phyloP scores from a whole-genome alignment of 2,888 invertebrate species.

The Mimumesa dahlbomi region DNA sequence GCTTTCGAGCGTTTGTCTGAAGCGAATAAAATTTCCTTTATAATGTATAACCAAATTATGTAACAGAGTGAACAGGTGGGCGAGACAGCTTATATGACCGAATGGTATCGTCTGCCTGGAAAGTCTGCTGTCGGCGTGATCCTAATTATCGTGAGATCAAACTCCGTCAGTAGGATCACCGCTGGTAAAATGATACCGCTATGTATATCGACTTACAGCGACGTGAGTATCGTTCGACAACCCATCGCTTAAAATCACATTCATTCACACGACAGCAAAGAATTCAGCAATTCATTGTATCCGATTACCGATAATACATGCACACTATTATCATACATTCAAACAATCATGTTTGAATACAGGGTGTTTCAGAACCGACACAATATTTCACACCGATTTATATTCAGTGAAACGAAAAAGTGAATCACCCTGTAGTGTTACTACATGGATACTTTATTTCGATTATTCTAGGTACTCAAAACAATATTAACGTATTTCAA shows the following conservation, averaged over 20 bases:
- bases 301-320: too few species aligned
- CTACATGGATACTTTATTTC: neutral
- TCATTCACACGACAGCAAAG: too few species aligned
- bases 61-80: slow-evolving; percentile 63
- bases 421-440: neutral
- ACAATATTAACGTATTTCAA: neutral
- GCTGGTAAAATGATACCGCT: slow-evolving; percentile 59
- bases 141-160: slow-evolving; percentile 59
- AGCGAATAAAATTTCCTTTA: neutral
- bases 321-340: too few species aligned
- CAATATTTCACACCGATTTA: too few species aligned
- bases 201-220: slow-evolving; percentile 47
- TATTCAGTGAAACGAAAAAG: too few species aligned
- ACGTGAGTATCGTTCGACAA: too few species aligned
- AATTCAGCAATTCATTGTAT: too few species aligned
- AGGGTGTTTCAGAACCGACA: too few species aligned
- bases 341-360: too few species aligned
- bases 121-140: slow-evolving; percentile 47
- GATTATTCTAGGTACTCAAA: neutral
- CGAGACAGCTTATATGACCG: slow-evolving; percentile 58
- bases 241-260: too few species aligned
- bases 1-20: too few species aligned
- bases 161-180: slow-evolving; percentile 55
- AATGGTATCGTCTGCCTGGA: slow-evolving; percentile 61
- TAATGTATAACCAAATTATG: neutral